Base-by-base conservation (phyloP, 2,797 vertebrate species). In the Intellagama lesueurii region DNA sequence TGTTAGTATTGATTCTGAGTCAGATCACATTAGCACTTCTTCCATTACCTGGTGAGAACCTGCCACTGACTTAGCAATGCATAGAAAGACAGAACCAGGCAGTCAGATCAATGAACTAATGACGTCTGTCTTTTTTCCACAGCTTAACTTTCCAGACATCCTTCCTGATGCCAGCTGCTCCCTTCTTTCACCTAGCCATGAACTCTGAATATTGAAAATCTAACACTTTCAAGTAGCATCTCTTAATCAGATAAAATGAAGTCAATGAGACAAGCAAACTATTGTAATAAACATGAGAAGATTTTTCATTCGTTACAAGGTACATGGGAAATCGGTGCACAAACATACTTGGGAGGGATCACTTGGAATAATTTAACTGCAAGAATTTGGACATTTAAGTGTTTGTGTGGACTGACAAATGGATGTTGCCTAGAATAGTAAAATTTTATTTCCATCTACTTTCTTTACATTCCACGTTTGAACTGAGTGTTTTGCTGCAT, bases 1-100 rank as follows among this genome's bases (percentile, higher is more conserved):
- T 95, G 96, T 96, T 95, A 95, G 90, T 93, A 96, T 96, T 92
- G 96, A 96, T 95, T 94, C 91, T 0, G 16, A 95, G 95, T 96
- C 95, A 89, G 94, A 93, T 95, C 83, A 89, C 93, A 96, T 96
- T 96, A 96, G 92, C 90, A 89, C 90, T 94, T 93, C 91, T 88
- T 88, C 64, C 0, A 0, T 87, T 94, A 89, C 92, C 92, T 92
- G 91, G 93, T 86, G 83, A 16, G 78, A 93, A 93, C 88, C 93
- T 96, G 95, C 92, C 92, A 93, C 89, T 90, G 93, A 94, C 90
- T 88, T 91, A 94, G 92, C 91, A 94, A 76, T 91, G 94, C 95
- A 94, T 85, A 85, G 94, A 93, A 78, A 93, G 91, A 90, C 88
- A 94, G 93, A 93, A 19, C 82, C 81, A 92, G 89, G 89, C 91